Percentiles rank a stretch among this genome's conserved stretches.
phyloP scores from a whole-genome alignment of 2,113 vertebrate genomes.

The Antigone vipio region DNA sequence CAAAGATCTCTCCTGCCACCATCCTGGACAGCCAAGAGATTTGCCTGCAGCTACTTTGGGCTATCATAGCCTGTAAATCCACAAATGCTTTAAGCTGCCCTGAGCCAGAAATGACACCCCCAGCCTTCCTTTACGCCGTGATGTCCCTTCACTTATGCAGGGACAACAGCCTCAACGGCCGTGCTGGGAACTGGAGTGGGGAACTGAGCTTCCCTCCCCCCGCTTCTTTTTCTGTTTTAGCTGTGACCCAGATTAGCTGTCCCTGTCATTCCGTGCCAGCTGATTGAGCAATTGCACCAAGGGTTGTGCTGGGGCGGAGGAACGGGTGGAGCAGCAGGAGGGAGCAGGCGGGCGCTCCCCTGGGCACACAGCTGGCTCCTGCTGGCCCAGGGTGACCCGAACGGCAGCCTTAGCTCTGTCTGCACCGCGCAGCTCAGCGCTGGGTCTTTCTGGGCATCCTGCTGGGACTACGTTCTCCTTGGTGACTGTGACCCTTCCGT shows the following conservation, averaged over 20 bases:
- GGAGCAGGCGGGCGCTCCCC: accelerated
- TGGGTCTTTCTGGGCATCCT: background rate
- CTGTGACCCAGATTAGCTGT: background rate
- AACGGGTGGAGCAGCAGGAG: background rate
- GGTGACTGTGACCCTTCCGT: background rate
- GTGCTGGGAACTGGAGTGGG: background rate
- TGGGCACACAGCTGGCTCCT: background rate
- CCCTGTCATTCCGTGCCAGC: background rate
- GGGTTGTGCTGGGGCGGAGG: background rate
- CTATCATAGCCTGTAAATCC: constrained; percentile 17
- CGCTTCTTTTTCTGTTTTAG: background rate
- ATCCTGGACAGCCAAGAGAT: background rate
- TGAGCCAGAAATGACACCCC: background rate
- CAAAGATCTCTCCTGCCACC: background rate
- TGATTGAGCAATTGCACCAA: background rate
- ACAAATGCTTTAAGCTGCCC: constrained; percentile 8
- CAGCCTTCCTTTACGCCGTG: background rate
- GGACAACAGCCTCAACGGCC: background rate
- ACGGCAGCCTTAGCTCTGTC: background rate
- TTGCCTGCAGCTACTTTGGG: background rate
- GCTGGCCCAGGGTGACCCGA: background rate
- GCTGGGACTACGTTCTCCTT: background rate
- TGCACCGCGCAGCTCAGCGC: background rate
- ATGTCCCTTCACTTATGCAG: background rate
- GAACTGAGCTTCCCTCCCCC: background rate